Base-by-base conservation (phyloP, 37 sponge, comb jelly and placozoan species). In the Aplysina aerophoba region DNA sequence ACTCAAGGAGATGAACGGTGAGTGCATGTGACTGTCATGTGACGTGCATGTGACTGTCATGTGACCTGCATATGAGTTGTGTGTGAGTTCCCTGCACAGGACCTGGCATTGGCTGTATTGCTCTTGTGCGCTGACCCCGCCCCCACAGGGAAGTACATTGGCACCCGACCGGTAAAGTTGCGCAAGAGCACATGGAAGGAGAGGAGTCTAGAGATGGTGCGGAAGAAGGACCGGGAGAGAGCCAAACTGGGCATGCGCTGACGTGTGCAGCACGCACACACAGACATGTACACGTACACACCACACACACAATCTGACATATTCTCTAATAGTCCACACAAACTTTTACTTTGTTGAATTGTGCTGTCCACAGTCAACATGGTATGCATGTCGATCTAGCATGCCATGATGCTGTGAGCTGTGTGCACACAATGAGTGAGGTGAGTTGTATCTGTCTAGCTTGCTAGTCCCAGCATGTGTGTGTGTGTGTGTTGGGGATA, bases 151-250 rank as follows among this genome's bases (percentile, higher is more conserved):
- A 96, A 90, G 39, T 98, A 98, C 54, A 91, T 98, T 85, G 99
- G 97, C 15, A 96, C 86, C 55, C 89, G 99, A 36, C 99, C 99
- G 36, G 83, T 96, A 20, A 96, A 94, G 84, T 61, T 98, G 61
- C 59, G 93, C 19, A 98, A 98, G 88, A 98, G 99, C 73, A 85
- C 85, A 0, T 98, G 99, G 99, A 98, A 93, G 69, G 99, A 98
- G 25, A 71, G 99, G 27, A 59, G 62, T 35, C 77, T 93, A 40
- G 85, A 85, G 12, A 87, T 88, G 34, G 96, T 96, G 19, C 88
- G 86, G 69, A 98, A 96, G 87, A 98, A 91, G 67, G 92, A 90
- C 24, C 88, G 85, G 56, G 97, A 94, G 72, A 94, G 94, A 80
- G 82, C 90, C 77, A 94, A 91, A 79, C 87, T 98, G 22, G 98